phyloP scores from a whole-genome alignment of 2,797 vertebrate species.

The Denticeps clupeoides region DNA sequence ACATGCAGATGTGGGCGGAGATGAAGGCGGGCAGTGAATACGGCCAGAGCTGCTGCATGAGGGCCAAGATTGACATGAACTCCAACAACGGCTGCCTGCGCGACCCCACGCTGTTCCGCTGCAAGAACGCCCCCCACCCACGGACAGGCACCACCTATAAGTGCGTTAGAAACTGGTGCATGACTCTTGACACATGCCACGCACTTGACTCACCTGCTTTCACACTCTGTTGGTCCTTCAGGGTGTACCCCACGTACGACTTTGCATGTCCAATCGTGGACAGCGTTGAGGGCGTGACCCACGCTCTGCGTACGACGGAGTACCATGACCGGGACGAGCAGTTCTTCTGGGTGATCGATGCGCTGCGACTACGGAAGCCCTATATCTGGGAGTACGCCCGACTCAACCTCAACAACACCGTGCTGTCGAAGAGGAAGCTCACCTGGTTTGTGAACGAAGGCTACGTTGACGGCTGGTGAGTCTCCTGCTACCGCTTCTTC shows the following conservation, averaged over 20 bases:
- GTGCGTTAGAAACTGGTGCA: constrained; percentile 44
- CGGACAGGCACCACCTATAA: constrained; percentile 79
- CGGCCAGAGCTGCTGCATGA: constrained; percentile 88
- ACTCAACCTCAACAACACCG: constrained; percentile 95
- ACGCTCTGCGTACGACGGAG: constrained; percentile 91
- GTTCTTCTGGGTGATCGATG: constrained; percentile 91
- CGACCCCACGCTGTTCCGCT: constrained; percentile 91
- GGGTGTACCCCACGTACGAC: constrained; percentile 92
- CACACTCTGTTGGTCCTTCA: constrained; percentile 25
- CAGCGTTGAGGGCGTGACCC: constrained; percentile 91
- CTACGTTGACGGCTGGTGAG: constrained; percentile 93
- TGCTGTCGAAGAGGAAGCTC: constrained; percentile 94
- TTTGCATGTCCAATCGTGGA: constrained; percentile 98
- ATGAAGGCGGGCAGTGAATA: constrained; percentile 83
- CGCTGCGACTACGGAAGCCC: constrained; percentile 79
- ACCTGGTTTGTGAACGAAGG: constrained; percentile 97
- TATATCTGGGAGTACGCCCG: constrained; percentile 94
- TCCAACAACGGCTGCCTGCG: constrained; percentile 97
- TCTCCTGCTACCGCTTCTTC: constrained; percentile 6
- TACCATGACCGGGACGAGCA: constrained; percentile 97
- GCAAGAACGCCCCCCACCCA: constrained; percentile 86
- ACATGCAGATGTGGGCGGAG: constrained; percentile 88
- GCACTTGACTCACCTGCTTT: no score
- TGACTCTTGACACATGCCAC: no score
- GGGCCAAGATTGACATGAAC: constrained; percentile 95